Evolutionary conservation across 2,888 invertebrate genomes (phyloP).

Genomic region (Cheilosia variabilis): DNA sequence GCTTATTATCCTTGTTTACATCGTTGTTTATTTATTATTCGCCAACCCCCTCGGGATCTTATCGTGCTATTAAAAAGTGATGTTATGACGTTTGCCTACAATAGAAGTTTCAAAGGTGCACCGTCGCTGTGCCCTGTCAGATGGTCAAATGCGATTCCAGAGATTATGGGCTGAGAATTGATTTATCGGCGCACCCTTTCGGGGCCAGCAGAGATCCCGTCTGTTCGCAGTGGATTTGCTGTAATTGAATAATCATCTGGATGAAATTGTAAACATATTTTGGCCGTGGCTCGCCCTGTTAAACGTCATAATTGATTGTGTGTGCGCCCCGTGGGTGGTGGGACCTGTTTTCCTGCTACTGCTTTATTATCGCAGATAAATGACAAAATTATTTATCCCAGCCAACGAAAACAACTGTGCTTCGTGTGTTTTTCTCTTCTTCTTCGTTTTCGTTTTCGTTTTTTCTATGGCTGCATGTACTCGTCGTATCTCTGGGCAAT

Average conservation of each 20-base stretch:
- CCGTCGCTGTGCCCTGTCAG: conserved; percentile 46
- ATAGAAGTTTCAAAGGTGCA: conserved; percentile 34
- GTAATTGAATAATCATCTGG: conserved; percentile 76
- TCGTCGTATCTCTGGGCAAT: conserved; percentile 64
- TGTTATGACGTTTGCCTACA: conserved; percentile 67
- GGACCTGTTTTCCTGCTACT: conserved; percentile 38
- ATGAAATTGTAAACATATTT: conserved; percentile 68
- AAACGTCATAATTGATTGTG: conserved; percentile 74
- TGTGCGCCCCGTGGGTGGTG: conserved; percentile 56
- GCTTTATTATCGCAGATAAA: conserved; percentile 72
- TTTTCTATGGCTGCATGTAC: conserved; percentile 6
- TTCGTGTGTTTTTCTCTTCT: conserved; percentile 15
- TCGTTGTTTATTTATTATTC: conserved; percentile 72
- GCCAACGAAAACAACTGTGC: conserved; percentile 59
- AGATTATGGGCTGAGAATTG: conserved; percentile 62
- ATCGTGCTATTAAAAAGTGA: conserved; percentile 71
- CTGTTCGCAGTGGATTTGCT: conserved; percentile 55
- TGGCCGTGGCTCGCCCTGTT: conserved; percentile 28
- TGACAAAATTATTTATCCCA: conserved; percentile 68
- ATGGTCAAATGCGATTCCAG: conserved; percentile 70
- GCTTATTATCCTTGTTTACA: conserved; percentile 72
- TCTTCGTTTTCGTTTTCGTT: not conserved
- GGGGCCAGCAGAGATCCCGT: conserved; percentile 38
- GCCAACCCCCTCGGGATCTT: conserved; percentile 70
- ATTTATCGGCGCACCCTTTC: conserved; percentile 69